These are phyloP conservation scores for Catostylus mosaicus DNA, from an alignment of 30 jellyfish, hydroid and myxozoan species.

Conservation along the genomic window DNA sequence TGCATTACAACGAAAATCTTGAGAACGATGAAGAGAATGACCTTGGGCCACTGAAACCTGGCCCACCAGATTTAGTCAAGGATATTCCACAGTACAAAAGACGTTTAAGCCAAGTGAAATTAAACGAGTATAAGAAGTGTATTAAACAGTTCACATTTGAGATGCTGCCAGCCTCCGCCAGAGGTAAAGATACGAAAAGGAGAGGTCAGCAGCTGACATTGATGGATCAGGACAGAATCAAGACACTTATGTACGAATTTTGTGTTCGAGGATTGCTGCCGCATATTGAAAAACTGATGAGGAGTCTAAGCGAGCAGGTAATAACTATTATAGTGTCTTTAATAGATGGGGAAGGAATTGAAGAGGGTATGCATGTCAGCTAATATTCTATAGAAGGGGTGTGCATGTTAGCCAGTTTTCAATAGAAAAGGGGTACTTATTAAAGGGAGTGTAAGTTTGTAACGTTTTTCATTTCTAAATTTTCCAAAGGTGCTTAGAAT, in stretches of 20 bases:
- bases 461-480: too few relatives aligned
- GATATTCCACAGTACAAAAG: conserved; percentile 65
- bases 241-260: conserved; percentile 81
- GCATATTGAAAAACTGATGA: conserved; percentile 92
- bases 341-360: too few relatives aligned
- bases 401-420: too few relatives aligned
- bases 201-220: conserved; percentile 76
- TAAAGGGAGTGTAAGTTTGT: too few relatives aligned
- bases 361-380: too few relatives aligned
- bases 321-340: too few relatives aligned
- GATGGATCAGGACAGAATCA: conserved; percentile 79
- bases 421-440: too few relatives aligned
- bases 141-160: conserved; percentile 83
- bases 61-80: conserved; percentile 68
- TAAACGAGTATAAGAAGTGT: conserved; percentile 76
- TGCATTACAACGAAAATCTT: conserved; percentile 87
- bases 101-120: conserved; percentile 45
- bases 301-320: conserved; percentile 94
- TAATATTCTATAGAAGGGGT: too few relatives aligned
- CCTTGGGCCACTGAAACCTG: conserved; percentile 81
- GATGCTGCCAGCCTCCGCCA: conserved; percentile 43
- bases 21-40: conserved; percentile 66
- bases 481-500: too few relatives aligned
- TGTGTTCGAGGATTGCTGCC: conserved; percentile 95
- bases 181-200: conserved; percentile 42